Evolutionary conservation across 2,888 invertebrate species (phyloP).

Genomic region (Eilema depressum): DNA sequence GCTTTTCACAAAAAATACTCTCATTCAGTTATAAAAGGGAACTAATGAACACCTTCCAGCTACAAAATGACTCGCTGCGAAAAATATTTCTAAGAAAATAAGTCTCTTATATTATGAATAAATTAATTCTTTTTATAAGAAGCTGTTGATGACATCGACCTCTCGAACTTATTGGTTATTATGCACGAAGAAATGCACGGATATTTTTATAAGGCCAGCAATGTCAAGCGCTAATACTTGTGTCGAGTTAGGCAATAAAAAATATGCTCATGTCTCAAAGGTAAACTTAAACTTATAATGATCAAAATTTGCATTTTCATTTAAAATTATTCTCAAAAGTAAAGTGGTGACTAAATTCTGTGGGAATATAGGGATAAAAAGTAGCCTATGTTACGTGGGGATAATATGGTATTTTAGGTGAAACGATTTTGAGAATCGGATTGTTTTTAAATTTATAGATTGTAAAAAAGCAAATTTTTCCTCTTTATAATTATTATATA

Average conservation of each 20-base stretch:
- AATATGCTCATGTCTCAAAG: background rate
- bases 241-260: background rate
- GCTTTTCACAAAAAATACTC: background rate
- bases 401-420: too few species aligned
- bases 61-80: background rate
- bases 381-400: too few species aligned
- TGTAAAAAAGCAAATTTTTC: too few species aligned
- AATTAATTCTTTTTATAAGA: background rate
- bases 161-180: background rate
- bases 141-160: background rate
- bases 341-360: too few species aligned
- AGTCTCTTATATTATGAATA: background rate
- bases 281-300: background rate
- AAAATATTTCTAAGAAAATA: constrained; percentile 1
- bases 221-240: background rate
- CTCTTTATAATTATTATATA: too few species aligned
- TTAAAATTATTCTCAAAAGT: too few species aligned
- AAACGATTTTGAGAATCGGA: too few species aligned
- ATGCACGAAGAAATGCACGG: background rate
- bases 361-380: background rate
- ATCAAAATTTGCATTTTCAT: background rate
- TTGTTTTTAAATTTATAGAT: too few species aligned
- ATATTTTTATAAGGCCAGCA: background rate
- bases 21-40: constrained; percentile 3
- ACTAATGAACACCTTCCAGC: background rate